These are phyloP conservation scores for Zoanthus solanderi DNA, from an alignment of 92 coral and sea anemone species.

Conservation along the genomic window DNA sequence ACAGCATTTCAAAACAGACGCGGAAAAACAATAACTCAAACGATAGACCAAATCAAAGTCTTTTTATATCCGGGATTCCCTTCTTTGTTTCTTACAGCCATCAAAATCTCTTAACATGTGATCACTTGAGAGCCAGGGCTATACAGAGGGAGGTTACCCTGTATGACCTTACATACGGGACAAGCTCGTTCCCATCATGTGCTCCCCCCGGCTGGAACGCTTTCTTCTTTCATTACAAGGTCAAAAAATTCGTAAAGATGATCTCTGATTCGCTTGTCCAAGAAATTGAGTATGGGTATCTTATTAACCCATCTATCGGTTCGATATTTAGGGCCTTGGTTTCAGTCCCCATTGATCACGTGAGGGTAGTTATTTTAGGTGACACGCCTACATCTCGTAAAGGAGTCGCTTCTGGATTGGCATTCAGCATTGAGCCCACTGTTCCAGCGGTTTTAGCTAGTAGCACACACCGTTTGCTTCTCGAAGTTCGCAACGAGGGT, in stretches of 20 bases:
- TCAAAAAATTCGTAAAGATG: background rate
- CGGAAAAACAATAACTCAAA: background rate
- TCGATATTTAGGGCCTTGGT: constrained; percentile 34
- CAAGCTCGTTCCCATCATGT: constrained; percentile 22
- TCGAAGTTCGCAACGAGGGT: constrained; percentile 34
- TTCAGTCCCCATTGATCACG: constrained; percentile 19
- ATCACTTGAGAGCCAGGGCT: constrained; percentile 19
- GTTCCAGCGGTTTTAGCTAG: constrained; percentile 23
- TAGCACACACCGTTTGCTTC: constrained; percentile 35
- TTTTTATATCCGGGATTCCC: constrained; percentile 9
- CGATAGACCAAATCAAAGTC: constrained; percentile 1
- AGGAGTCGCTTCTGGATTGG: constrained; percentile 39
- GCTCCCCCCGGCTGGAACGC: constrained; percentile 49
- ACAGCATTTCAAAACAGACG: background rate
- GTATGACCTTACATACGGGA: constrained; percentile 44
- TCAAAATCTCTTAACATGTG: constrained; percentile 11
- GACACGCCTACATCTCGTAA: constrained; percentile 19
- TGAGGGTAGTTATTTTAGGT: constrained; percentile 17
- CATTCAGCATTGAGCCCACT: constrained; percentile 36
- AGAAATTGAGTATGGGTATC: constrained; percentile 40
- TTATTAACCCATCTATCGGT: constrained; percentile 20
- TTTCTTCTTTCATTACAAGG: constrained; percentile 28
- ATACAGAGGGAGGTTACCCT: constrained; percentile 19
- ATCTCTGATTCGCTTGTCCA: constrained; percentile 45
- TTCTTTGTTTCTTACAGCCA: constrained; percentile 5